These are phyloP conservation scores for Camptogramma bilineatum DNA, from an alignment of 2,888 invertebrate genomes.

Conservation along the genomic window DNA sequence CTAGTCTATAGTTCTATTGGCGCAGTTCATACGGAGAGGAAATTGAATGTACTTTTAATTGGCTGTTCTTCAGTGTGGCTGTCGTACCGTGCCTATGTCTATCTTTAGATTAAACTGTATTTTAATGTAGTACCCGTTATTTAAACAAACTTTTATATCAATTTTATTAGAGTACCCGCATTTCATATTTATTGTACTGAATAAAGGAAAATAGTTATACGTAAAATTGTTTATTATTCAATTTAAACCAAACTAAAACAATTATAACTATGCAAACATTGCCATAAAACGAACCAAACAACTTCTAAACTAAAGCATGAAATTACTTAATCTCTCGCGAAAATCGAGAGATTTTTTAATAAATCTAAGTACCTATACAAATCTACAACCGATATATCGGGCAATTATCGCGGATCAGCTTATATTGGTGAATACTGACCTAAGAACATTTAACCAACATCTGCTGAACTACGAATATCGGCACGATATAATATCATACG, in stretches of 20 bases:
- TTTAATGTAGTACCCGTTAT: constrained; percentile 28
- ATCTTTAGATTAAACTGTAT: constrained; percentile 28
- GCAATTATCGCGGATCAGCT: not conserved
- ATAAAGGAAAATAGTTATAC: constrained; percentile 23
- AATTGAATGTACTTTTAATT: not conserved
- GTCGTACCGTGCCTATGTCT: constrained; percentile 26
- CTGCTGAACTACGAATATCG: too few species aligned
- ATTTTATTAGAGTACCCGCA: constrained; percentile 34
- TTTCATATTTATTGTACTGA: constrained; percentile 39
- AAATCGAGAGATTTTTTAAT: not conserved
- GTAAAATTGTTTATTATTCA: constrained; percentile 23
- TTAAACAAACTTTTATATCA: constrained; percentile 26
- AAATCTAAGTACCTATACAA: not conserved
- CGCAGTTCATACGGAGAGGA: not conserved
- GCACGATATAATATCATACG: too few species aligned
- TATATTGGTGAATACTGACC: not conserved
- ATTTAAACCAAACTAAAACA: constrained; percentile 22
- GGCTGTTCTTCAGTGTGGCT: constrained; percentile 3
- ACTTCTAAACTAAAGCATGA: constrained; percentile 1
- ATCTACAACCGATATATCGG: not conserved
- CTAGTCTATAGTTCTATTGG: too few species aligned
- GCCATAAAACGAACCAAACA: not conserved
- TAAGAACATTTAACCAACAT: not conserved
- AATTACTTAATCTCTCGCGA: constrained; percentile 11
- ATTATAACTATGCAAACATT: not conserved